Percentiles rank a stretch among this genome's conserved stretches.
Evolutionary conservation across 2,797 vertebrate genomes (phyloP).

Genomic region (Dryobates pubescens): DNA sequence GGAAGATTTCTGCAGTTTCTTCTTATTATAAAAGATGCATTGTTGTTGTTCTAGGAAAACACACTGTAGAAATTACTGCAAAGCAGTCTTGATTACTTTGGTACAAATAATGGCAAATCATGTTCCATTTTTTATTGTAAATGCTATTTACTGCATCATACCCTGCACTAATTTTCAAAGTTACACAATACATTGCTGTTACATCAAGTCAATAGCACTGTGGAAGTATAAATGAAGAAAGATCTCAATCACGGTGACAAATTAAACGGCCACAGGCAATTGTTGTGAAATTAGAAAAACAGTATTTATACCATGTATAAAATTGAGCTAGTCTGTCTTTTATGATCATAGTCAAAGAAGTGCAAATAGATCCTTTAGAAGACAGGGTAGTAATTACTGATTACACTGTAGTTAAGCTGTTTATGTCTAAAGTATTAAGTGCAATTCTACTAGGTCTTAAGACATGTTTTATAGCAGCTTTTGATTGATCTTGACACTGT

Average conservation of each 20-base stretch:
- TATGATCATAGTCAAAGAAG: not conserved
- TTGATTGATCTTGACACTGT: conserved; percentile 25
- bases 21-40: not conserved
- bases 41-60: not conserved
- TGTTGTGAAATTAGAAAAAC: conserved; percentile 10
- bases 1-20: not conserved
- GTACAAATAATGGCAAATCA: conserved; percentile 4
- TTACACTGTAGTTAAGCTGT: not conserved
- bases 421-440: not conserved
- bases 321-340: not conserved
- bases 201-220: not conserved
- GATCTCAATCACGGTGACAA: conserved; percentile 27
- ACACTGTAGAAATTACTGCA: not conserved
- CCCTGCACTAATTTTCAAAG: conserved; percentile 15
- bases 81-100: not conserved
- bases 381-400: conserved; percentile 33
- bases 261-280: conserved; percentile 3
- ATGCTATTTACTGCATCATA: not conserved
- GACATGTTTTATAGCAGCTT: not conserved
- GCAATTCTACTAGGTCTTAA: conserved; percentile 24
- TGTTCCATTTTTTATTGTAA: conserved; percentile 10
- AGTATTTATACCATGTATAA: not conserved
- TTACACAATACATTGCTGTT: not conserved
- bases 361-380: not conserved
- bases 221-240: conserved; percentile 49